Evolutionary conservation across 2,113 vertebrate species (phyloP).

Genomic region (Tonatia bakeri): DNA sequence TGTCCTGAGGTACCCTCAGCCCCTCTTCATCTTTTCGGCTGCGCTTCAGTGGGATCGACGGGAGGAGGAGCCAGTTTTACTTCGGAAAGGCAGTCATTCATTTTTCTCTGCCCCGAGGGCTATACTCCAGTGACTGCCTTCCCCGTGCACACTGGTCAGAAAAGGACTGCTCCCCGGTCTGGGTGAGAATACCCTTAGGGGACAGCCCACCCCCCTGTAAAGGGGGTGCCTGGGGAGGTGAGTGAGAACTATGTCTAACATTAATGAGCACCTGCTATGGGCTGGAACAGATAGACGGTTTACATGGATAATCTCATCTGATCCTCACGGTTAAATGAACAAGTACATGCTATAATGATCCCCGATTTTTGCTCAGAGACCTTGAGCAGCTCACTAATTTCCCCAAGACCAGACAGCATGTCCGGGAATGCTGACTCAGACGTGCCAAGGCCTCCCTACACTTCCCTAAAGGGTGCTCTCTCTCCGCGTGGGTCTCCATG

Average conservation of each 20-base stretch:
- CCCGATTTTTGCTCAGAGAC: neutral
- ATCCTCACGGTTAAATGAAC: neutral
- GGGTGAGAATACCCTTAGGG: no score
- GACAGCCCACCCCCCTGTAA: neutral
- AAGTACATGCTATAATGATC: neutral
- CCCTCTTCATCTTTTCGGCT: neutral
- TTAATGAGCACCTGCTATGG: neutral
- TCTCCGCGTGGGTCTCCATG: neutral
- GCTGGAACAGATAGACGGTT: neutral
- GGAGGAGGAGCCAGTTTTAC: neutral
- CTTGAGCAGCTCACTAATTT: neutral
- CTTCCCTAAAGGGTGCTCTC: neutral
- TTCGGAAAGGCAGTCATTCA: neutral
- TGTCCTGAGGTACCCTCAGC: no score
- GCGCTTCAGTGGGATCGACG: neutral
- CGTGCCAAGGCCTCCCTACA: rapidly evolving
- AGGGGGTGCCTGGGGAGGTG: neutral
- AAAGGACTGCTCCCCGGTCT: neutral
- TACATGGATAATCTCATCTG: neutral
- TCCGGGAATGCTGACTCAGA: neutral
- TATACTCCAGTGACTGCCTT: neutral
- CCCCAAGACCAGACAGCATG: neutral
- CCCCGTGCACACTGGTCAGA: neutral
- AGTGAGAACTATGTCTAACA: neutral
- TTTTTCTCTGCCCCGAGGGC: neutral